Conservation (phyloP, 2,888 invertebrate genomes). For the Acanthacorydalis orientalis region DNA sequence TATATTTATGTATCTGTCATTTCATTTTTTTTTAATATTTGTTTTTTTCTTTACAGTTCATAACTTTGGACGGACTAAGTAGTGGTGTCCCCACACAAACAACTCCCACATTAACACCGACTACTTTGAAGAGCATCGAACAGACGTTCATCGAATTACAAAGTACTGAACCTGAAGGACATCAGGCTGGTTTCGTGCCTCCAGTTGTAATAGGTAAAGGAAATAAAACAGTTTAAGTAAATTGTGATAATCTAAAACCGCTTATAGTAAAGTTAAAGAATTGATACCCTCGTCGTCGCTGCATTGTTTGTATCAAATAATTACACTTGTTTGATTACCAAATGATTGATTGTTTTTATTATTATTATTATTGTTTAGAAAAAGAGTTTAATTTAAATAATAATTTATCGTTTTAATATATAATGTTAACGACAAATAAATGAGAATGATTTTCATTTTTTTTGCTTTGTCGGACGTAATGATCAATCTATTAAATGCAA, state of each 20-base stretch:
- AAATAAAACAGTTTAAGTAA: not conserved
- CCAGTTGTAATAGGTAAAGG: slow-evolving; percentile 39
- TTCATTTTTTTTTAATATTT: not conserved
- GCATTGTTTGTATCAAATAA: no score
- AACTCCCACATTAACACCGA: slow-evolving; percentile 86
- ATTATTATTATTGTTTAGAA: no score
- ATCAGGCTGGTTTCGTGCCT: slow-evolving; percentile 88
- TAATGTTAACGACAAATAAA: no score
- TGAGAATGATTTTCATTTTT: no score
- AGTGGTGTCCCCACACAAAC: slow-evolving; percentile 85
- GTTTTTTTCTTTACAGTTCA: slow-evolving; percentile 46
- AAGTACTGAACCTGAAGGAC: slow-evolving; percentile 51
- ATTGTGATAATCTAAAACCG: not conserved
- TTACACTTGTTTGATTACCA: no score
- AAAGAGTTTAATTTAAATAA: no score
- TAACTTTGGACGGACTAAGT: slow-evolving; percentile 68
- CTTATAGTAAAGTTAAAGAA: no score
- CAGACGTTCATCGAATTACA: slow-evolving; percentile 80
- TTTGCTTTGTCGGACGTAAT: no score
- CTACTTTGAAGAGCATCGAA: slow-evolving; percentile 81
- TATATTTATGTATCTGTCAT: not conserved
- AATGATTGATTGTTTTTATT: no score
- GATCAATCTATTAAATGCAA: no score
- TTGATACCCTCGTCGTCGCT: no score
- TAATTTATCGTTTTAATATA: no score